A percentile compares a stretch with the other conserved stretches of the same genome.
phyloP scores from a whole-genome alignment of 2,888 invertebrate species.

The Chrysomela aeneicollis region DNA sequence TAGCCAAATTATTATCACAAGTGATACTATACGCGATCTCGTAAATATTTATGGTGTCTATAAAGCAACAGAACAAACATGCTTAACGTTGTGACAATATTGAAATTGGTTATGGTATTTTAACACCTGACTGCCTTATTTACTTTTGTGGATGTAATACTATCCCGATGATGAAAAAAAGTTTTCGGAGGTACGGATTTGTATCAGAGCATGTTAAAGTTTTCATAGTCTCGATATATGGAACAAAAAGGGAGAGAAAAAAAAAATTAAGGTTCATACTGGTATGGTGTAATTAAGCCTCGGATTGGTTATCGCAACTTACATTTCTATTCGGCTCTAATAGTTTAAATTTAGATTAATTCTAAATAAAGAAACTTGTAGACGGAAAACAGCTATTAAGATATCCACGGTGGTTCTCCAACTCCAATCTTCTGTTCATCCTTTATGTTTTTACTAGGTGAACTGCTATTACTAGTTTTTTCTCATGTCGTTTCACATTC shows the following conservation, averaged over 20 bases:
- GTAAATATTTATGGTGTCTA: not conserved
- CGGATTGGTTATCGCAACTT: conserved; percentile 41
- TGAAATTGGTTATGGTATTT: conserved; percentile 39
- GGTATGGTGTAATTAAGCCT: conserved; percentile 35
- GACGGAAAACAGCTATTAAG: conserved; percentile 42
- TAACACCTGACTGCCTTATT: conserved; percentile 32
- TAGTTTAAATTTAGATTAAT: conserved; percentile 39
- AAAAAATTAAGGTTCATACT: not conserved
- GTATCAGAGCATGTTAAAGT: no score
- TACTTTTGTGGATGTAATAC: not conserved
- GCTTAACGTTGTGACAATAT: conserved; percentile 34
- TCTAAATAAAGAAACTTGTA: conserved; percentile 45
- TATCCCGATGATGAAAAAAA: not conserved
- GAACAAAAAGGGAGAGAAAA: not conserved
- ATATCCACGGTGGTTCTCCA: conserved; percentile 37
- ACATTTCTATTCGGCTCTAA: conserved; percentile 45
- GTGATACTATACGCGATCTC: not conserved
- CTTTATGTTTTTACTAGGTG: conserved; percentile 10
- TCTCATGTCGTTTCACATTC: conserved; percentile 16
- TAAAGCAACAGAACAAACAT: conserved; percentile 11
- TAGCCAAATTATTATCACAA: not conserved
- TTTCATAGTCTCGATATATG: no score
- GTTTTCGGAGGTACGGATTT: not conserved
- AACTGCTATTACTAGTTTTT: conserved; percentile 16
- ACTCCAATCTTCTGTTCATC: conserved; percentile 7